These are phyloP conservation scores for Meda fulgida DNA, from an alignment of 2,797 vertebrate species.

Conservation along the genomic window DNA sequence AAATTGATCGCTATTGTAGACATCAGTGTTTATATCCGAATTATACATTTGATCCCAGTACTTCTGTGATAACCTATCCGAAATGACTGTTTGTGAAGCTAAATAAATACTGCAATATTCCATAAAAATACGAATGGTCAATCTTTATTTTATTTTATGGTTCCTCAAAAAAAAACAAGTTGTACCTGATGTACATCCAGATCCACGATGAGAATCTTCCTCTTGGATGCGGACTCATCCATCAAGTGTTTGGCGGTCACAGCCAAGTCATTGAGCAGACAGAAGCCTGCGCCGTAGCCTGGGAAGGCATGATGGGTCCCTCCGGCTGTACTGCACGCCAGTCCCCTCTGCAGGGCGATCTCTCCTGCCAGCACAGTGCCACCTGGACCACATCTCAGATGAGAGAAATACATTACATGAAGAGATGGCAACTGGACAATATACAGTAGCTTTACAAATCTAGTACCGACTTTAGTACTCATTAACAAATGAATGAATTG, in stretches of 20 bases:
- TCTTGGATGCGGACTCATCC: slow-evolving; percentile 38
- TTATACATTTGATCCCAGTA: neutral
- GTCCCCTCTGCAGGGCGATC: slow-evolving; percentile 67
- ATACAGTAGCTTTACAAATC: neutral
- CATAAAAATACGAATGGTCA: neutral
- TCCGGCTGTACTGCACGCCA: slow-evolving; percentile 74
- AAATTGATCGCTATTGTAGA: neutral
- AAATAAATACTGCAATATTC: neutral
- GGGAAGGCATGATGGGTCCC: slow-evolving; percentile 75
- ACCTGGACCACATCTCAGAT: slow-evolving; percentile 57
- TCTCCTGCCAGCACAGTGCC: slow-evolving; percentile 71
- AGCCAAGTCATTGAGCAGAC: slow-evolving; percentile 73
- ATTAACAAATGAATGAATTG: neutral
- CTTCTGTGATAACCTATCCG: neutral
- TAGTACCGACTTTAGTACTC: neutral
- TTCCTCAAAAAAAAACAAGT: neutral
- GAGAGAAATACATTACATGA: neutral
- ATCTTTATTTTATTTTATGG: neutral
- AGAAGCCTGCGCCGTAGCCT: slow-evolving; percentile 70
- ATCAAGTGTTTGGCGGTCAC: slow-evolving; percentile 67
- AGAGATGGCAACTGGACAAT: neutral
- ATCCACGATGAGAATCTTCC: slow-evolving; percentile 73
- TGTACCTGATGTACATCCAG: slow-evolving; percentile 76
- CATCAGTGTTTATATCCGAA: neutral
- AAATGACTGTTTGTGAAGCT: neutral